Percentiles rank a stretch among this genome's conserved stretches.
phyloP scores from a whole-genome alignment of 2,888 invertebrate genomes.

The Macaria notata region DNA sequence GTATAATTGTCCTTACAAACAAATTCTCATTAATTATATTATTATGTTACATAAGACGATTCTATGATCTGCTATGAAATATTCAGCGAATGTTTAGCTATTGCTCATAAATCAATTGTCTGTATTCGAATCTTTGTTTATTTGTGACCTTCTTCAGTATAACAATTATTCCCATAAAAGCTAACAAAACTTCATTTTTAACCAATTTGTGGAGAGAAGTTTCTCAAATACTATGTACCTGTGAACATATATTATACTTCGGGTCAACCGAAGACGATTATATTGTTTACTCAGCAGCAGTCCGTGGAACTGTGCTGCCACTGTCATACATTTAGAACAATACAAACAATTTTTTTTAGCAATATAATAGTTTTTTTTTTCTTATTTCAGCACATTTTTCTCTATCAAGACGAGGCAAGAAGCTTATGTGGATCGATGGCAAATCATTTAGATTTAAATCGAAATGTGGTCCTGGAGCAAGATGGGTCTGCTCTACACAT shows the following conservation, averaged over 20 bases:
- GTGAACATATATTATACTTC: not conserved
- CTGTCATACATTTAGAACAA: no score
- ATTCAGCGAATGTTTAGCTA: no score
- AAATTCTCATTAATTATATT: no score
- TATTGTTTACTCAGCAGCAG: no score
- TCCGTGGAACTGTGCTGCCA: no score
- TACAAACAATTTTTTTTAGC: not conserved
- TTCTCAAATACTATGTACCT: not conserved
- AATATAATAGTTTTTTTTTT: not conserved
- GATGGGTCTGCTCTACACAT: not conserved
- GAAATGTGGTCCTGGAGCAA: not conserved
- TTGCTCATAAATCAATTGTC: no score
- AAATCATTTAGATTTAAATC: not conserved
- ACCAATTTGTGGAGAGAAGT: not conserved
- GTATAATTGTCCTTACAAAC: no score
- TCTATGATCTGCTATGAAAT: no score
- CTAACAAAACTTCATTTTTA: not conserved
- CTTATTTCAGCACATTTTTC: conserved; percentile 6
- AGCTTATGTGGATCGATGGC: conserved; percentile 10
- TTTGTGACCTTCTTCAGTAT: not conserved
- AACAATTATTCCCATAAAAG: not conserved
- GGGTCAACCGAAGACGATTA: not conserved
- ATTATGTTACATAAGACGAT: no score
- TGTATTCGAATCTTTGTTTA: no score
- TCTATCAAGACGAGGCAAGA: conserved; percentile 3